phyloP scores from a whole-genome alignment of 23 tunicate species.

The Styela clava region DNA sequence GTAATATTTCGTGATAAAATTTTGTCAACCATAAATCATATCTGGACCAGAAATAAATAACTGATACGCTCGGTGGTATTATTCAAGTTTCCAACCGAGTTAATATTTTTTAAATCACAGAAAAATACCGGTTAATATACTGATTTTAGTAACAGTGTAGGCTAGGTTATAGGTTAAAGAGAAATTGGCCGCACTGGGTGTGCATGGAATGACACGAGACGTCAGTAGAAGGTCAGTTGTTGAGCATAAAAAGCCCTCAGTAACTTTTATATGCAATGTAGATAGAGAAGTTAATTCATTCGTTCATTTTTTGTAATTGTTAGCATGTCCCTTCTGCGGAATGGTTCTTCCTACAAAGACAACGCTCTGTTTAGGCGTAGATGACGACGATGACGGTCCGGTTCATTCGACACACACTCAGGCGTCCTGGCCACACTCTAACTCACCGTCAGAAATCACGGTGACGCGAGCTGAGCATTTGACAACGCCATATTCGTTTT shows the following conservation, averaged over 20 bases:
- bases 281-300: constrained; percentile 2
- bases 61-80: not conserved
- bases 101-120: not conserved
- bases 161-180: not conserved
- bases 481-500: constrained; percentile 61
- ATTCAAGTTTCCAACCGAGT: not conserved
- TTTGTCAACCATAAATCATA: too few relatives aligned
- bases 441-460: constrained; percentile 37
- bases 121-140: not conserved
- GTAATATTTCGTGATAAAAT: not conserved
- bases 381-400: constrained; percentile 16
- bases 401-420: constrained; percentile 27
- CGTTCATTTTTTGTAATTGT: not conserved
- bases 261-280: constrained; percentile 1
- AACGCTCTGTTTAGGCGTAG: not conserved
- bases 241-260: not conserved
- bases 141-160: not conserved
- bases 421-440: constrained; percentile 21
- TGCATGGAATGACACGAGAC: constrained; percentile 26
- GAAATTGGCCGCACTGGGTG: constrained; percentile 20
- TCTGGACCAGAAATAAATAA: too few relatives aligned
- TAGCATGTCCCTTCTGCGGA: not conserved
- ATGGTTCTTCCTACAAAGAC: constrained; percentile 3
- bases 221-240: not conserved
- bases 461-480: constrained; percentile 75